phyloP scores from a whole-genome alignment of 2,797 vertebrate species.

The Tangara arthus region DNA sequence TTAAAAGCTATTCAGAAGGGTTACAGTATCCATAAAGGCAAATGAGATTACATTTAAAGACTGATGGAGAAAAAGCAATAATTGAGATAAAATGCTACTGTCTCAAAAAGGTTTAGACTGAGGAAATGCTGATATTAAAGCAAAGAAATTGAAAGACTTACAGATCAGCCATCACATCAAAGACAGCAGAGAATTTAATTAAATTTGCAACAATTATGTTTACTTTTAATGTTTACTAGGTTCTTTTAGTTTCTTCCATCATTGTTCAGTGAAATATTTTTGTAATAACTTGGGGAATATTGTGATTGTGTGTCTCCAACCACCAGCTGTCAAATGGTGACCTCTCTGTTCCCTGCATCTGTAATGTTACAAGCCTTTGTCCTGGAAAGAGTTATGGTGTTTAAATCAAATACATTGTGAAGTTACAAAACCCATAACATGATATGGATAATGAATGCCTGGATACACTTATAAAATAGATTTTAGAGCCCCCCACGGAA shows the following conservation, averaged over 20 bases:
- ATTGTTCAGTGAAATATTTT: conserved; percentile 68
- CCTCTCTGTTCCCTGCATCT: conserved; percentile 66
- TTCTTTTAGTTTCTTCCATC: conserved; percentile 42
- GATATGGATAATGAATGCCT: conserved; percentile 58
- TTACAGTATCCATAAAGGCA: conserved; percentile 81
- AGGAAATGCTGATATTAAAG: conserved; percentile 68
- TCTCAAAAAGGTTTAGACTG: conserved; percentile 71
- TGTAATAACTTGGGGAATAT: conserved; percentile 64
- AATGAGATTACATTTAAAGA: conserved; percentile 85
- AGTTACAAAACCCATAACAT: conserved; percentile 70
- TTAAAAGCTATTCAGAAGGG: conserved; percentile 86
- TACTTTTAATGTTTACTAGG: conserved; percentile 67
- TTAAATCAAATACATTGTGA: conserved; percentile 67
- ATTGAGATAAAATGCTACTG: conserved; percentile 79
- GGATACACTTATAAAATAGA: conserved; percentile 54
- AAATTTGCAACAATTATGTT: conserved; percentile 72
- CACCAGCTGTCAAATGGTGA: conserved; percentile 72
- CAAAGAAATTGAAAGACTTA: conserved; percentile 71
- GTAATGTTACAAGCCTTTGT: conserved; percentile 71
- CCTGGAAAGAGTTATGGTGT: conserved; percentile 73
- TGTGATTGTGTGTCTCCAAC: conserved; percentile 57
- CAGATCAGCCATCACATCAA: conserved; percentile 67
- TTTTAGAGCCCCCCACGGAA: conserved; percentile 27
- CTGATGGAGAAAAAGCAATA: conserved; percentile 78
- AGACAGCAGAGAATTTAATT: conserved; percentile 62